phyloP scores from a whole-genome alignment of 1,140 invertebrate genomes.

The Drosophila mayri region DNA sequence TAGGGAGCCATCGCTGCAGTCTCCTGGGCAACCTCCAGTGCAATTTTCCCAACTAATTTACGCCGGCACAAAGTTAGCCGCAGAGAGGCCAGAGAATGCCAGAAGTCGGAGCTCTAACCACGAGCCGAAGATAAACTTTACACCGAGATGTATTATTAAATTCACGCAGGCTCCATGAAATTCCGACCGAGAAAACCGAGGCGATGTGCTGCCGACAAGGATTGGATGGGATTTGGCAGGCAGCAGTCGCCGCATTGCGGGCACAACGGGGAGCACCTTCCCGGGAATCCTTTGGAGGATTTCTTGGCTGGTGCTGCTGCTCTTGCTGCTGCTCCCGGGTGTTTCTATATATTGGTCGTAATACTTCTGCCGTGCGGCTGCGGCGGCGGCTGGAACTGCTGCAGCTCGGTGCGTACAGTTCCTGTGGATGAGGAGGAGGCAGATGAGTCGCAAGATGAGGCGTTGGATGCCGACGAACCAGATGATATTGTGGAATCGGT shows the following conservation, averaged over 20 bases:
- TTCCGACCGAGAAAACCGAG: conserved; percentile 22
- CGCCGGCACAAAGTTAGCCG: conserved; percentile 38
- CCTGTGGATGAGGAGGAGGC: conserved; percentile 75
- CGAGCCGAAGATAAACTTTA: conserved; percentile 70
- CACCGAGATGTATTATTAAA: conserved; percentile 76
- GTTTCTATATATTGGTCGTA: conserved; percentile 66
- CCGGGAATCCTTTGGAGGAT: conserved; percentile 14
- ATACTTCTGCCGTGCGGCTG: conserved; percentile 54
- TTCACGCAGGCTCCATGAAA: conserved; percentile 57
- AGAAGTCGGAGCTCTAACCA: conserved; percentile 28
- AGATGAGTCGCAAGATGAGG: conserved; percentile 46
- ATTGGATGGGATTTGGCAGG: conserved; percentile 46
- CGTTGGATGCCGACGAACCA: conserved; percentile 59
- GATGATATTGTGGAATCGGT: conserved; percentile 66
- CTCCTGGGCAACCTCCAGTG: conserved; percentile 21
- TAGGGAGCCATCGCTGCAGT: conserved; percentile 6
- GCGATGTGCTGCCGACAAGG: conserved; percentile 21
- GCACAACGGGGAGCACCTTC: conserved; percentile 31
- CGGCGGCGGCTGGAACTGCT: conserved; percentile 59
- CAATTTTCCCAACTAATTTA: conserved; percentile 51
- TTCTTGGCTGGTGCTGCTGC: conserved; percentile 9
- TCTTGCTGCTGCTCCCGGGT: conserved; percentile 1
- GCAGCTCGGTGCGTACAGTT: conserved; percentile 80
- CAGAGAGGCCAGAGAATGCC: conserved; percentile 32
- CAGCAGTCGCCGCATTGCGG: conserved; percentile 58